Evolutionary conservation across 2,113 vertebrate genomes (phyloP).

Genomic region (Mesocricetus auratus): DNA sequence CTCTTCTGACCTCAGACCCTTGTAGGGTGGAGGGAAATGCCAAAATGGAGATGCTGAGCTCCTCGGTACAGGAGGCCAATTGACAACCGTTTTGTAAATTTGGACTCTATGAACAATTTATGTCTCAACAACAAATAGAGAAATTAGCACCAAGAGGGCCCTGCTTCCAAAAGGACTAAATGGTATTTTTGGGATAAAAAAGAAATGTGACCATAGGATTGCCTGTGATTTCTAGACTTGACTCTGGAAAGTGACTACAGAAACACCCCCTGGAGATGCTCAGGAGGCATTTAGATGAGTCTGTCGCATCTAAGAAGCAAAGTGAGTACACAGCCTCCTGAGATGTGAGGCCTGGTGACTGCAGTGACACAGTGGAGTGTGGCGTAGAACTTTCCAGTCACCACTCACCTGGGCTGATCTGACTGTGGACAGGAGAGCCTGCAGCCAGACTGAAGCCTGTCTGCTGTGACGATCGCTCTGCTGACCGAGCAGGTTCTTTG

Average conservation of each 20-base stretch:
- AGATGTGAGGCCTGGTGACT: neutral
- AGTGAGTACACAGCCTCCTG: accelerated
- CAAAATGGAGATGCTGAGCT: neutral
- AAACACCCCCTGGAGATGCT: neutral
- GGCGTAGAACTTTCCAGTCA: no score
- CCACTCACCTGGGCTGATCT: accelerated
- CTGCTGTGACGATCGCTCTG: neutral
- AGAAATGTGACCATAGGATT: neutral
- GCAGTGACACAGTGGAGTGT: accelerated
- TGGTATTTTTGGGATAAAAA: neutral
- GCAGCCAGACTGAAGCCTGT: accelerated
- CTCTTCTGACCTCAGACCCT: neutral
- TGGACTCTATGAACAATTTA: neutral
- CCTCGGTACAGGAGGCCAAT: neutral
- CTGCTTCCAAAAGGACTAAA: neutral
- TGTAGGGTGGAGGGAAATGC: neutral
- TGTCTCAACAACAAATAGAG: neutral
- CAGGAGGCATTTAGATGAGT: neutral
- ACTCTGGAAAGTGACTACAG: neutral
- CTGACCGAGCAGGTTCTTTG: neutral
- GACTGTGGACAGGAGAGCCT: accelerated
- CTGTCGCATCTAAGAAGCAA: neutral
- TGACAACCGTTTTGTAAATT: neutral
- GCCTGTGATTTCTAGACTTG: neutral
- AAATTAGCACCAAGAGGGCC: neutral